phyloP scores from a whole-genome alignment of 2,113 vertebrate species.

The Delphinapterus leucas region DNA sequence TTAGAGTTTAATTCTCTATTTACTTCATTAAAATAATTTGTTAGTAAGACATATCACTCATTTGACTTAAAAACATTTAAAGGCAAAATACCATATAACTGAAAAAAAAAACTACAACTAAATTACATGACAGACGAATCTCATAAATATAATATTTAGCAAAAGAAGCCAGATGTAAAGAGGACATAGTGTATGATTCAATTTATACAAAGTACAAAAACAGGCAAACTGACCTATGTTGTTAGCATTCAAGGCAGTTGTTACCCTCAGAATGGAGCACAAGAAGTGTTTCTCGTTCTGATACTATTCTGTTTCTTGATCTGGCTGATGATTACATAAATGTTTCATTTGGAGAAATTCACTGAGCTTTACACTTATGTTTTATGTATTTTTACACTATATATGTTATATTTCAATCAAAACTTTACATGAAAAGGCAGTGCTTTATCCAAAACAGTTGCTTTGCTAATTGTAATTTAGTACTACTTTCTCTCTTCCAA shows the following conservation, averaged over 20 bases:
- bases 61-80: not conserved
- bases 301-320: not conserved
- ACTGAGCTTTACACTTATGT: not conserved
- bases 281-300: not conserved
- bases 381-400: not conserved
- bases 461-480: not conserved
- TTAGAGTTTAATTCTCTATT: not conserved
- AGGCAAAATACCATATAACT: not conserved
- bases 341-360: not conserved
- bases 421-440: not conserved
- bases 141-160: not conserved
- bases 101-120: not conserved
- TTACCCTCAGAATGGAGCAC: not conserved
- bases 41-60: not conserved
- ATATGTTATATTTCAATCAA: not conserved
- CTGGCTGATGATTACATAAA: not conserved
- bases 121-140: not conserved
- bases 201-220: not conserved
- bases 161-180: slow-evolving; percentile 48
- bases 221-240: not conserved
- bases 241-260: not conserved
- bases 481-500: not conserved
- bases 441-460: not conserved
- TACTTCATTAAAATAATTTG: not conserved
- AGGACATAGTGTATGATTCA: not conserved